Evolutionary conservation across 2,113 vertebrate species (phyloP).

Genomic region (Syngnathus floridae): DNA sequence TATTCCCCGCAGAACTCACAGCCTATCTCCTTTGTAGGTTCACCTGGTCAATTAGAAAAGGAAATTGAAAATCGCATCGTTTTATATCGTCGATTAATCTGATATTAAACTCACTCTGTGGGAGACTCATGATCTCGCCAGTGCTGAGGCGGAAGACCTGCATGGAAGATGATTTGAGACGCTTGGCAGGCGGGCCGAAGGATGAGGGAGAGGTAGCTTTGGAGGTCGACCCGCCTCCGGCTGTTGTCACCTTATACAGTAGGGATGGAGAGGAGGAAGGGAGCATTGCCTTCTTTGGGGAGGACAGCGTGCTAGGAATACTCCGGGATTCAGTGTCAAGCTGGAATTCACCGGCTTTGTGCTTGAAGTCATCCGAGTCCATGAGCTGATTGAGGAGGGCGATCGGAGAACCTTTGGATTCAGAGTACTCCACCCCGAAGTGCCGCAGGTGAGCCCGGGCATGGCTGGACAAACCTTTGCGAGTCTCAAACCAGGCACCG

Average conservation of each 20-base stretch:
- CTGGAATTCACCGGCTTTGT: constrained; percentile 58
- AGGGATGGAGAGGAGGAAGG: constrained; percentile 57
- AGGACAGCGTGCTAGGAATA: constrained; percentile 48
- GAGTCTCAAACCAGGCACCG: constrained; percentile 91
- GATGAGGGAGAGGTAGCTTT: constrained; percentile 72
- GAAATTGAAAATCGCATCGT: not conserved
- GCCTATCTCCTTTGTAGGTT: constrained; percentile 75
- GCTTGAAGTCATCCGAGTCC: constrained; percentile 82
- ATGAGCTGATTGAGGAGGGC: constrained; percentile 85
- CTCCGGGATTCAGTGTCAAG: constrained; percentile 40
- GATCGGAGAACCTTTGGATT: constrained; percentile 88
- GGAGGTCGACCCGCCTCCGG: constrained; percentile 49
- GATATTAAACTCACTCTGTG: constrained; percentile 63
- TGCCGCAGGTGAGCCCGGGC: constrained; percentile 87
- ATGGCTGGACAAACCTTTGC: constrained; percentile 88
- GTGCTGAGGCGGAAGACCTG: constrained; percentile 72
- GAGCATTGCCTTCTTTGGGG: constrained; percentile 59
- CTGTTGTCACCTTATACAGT: constrained; percentile 63
- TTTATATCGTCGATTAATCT: not conserved
- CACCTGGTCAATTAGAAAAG: constrained; percentile 40
- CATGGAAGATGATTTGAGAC: constrained; percentile 74
- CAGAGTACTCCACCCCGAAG: constrained; percentile 86
- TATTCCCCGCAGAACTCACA: constrained; percentile 88
- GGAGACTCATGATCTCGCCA: constrained; percentile 68
- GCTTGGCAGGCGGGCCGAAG: constrained; percentile 71